Evolutionary conservation across 1,140 invertebrate genomes (phyloP), one percentile per base, ranked within the genome.

Genomic region (Camponotus vicinus): DNA sequence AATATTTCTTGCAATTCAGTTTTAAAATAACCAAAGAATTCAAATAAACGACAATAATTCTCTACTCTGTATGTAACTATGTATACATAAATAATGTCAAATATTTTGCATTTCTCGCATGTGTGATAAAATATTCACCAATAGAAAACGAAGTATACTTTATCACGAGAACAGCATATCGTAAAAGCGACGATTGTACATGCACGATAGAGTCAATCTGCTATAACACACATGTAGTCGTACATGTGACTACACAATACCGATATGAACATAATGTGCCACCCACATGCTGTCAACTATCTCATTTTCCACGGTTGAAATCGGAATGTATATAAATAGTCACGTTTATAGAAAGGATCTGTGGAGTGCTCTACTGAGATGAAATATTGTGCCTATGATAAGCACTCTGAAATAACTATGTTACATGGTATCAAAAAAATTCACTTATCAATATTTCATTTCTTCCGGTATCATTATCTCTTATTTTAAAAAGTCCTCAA

Each of bases 141-240:
- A 69, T 70, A 40, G 1, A n/a, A 69, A 32, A 57, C 21, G 0
- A 45, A 61, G 7, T 18, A 52, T 9, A 9, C n/a, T 13, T 40
- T 61, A 9, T 83, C 18, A n/a, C 27, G 13, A 61, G 8, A 42
- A 13, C 18, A 7, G 9, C 18, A 40, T 45, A 73, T 61, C 11
- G 55, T 27, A 42, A 83, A 82, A 69, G 69, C 55, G 55, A 55
- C 27, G 5, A 75, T 73, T 18, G 40, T 21, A 83, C 69, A 59
- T 37, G n/a, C 34, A 83, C 42, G 79, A 83, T 83, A 83, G 75
- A 73, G 79, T 13, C 69, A 83, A 83, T 83, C 69, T 83, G 27
- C n/a, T 18, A 11, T 73, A 61, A 73, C 13, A 73, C 13, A 73
- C n/a, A 61, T 27, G 6, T 42, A 61, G 32, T 49, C 9, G n/a